A percentile compares a stretch with the other conserved stretches of the same genome.
These are phyloP conservation scores for Lycaon pictus DNA, from an alignment of 2,113 vertebrate species.

Conservation along the genomic window DNA sequence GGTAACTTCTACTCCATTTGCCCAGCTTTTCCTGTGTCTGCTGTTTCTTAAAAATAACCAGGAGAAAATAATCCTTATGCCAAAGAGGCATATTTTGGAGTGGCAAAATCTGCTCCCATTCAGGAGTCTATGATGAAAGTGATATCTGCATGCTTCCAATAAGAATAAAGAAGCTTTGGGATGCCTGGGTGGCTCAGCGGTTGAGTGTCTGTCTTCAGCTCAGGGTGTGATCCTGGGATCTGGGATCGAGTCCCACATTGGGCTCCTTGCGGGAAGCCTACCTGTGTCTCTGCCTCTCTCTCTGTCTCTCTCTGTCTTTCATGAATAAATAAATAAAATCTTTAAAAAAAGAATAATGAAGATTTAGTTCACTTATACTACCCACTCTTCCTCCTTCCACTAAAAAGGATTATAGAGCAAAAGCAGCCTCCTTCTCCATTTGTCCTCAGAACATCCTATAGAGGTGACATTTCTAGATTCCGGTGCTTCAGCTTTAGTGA, in stretches of 20 bases:
- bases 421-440: not conserved
- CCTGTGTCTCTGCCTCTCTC: too few relatives aligned
- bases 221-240: too few relatives aligned
- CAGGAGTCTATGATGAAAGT: slow-evolving; percentile 4
- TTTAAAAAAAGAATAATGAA: not conserved
- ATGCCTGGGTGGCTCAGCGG: too few relatives aligned
- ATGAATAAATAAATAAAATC: too few relatives aligned
- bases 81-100: not conserved
- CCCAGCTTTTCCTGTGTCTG: not conserved
- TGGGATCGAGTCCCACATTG: too few relatives aligned
- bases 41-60: slow-evolving; percentile 19
- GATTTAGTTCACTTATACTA: not conserved
- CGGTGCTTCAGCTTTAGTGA: not conserved
- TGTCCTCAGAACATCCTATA: not conserved
- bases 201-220: too few relatives aligned
- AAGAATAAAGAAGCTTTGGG: not conserved
- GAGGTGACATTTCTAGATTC: not conserved
- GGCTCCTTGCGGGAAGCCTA: too few relatives aligned
- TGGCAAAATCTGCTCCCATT: not conserved
- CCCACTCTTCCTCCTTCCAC: not conserved
- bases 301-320: too few relatives aligned
- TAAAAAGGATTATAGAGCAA: not conserved
- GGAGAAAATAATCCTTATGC: not conserved
- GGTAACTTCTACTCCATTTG: not conserved
- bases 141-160: not conserved